These are phyloP conservation scores for Anadara kagoshimensis DNA, from an alignment of 1,140 invertebrate genomes.

Conservation along the genomic window DNA sequence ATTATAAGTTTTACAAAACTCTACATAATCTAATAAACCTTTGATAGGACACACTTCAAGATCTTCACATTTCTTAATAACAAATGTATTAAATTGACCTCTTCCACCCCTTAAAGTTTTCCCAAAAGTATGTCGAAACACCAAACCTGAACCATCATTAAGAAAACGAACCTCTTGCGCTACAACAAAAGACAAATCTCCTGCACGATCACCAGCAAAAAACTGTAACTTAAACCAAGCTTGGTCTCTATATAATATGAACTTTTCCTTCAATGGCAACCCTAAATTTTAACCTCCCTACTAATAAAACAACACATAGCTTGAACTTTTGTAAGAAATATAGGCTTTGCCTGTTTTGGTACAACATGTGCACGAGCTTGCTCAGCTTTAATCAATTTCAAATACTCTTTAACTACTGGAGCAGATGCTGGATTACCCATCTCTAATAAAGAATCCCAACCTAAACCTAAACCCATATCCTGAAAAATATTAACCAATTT, in stretches of 20 bases:
- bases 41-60: slow-evolving; percentile 12
- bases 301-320: slow-evolving; percentile 8
- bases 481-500: slow-evolving; percentile 13
- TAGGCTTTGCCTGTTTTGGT: slow-evolving; percentile 21
- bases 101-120: slow-evolving; percentile 25
- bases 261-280: slow-evolving; percentile 13
- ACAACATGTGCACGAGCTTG: slow-evolving; percentile 30
- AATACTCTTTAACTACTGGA: slow-evolving; percentile 3
- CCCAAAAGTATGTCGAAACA: slow-evolving; percentile 28
- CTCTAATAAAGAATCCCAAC: slow-evolving; percentile 2
- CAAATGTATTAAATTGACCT: slow-evolving; percentile 26
- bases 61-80: slow-evolving; percentile 33
- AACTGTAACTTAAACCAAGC: slow-evolving; percentile 37
- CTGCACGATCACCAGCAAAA: slow-evolving; percentile 28
- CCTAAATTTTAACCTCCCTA: slow-evolving; percentile 14
- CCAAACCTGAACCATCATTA: slow-evolving; percentile 17
- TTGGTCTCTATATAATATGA: slow-evolving; percentile 26
- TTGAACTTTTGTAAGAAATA: slow-evolving; percentile 22
- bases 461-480: slow-evolving; percentile 7
- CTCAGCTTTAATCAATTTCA: slow-evolving; percentile 21
- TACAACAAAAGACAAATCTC: slow-evolving; percentile 24
- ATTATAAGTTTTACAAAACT: neutral
- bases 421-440: slow-evolving; percentile 9
- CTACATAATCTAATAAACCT: slow-evolving; percentile 17
- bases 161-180: slow-evolving; percentile 25